Percentiles rank a stretch among this genome's conserved stretches.
Evolutionary conservation across 1,140 invertebrate genomes (phyloP).

Genomic region (Drosophila jambulina): DNA sequence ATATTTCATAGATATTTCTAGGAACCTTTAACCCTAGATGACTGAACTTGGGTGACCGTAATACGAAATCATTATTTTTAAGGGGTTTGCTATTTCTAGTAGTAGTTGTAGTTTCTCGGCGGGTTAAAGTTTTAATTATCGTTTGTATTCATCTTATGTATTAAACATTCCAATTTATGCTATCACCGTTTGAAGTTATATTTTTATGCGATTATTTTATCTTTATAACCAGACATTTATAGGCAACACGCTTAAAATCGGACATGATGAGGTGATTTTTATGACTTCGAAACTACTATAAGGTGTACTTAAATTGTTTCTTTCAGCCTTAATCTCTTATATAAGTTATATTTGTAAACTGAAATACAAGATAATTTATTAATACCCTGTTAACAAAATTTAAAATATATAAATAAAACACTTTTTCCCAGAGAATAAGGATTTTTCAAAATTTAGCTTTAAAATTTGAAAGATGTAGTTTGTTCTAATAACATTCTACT

Average conservation of each 20-base stretch:
- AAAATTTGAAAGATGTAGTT: neutral
- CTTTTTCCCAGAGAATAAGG: too few species aligned
- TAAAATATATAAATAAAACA: too few species aligned
- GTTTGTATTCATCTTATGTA: neutral
- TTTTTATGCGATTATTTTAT: neutral
- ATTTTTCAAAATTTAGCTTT: neutral
- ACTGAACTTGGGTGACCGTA: neutral
- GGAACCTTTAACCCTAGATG: neutral
- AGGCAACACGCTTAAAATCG: neutral
- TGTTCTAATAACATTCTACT: neutral
- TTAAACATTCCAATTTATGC: neutral
- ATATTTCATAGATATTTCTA: neutral
- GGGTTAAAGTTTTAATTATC: neutral
- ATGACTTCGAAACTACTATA: neutral
- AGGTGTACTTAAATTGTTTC: neutral
- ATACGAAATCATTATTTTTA: neutral
- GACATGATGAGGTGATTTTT: neutral
- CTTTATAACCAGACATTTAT: slow-evolving; percentile 2
- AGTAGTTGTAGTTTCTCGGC: too few species aligned
- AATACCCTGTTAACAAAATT: too few species aligned
- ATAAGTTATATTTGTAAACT: too few species aligned
- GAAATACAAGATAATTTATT: too few species aligned
- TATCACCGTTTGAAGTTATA: neutral
- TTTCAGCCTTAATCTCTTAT: too few species aligned
- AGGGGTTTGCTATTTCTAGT: neutral